These are phyloP conservation scores for Melanaphis sacchari DNA, from an alignment of 1,140 invertebrate genomes.

Conservation along the genomic window DNA sequence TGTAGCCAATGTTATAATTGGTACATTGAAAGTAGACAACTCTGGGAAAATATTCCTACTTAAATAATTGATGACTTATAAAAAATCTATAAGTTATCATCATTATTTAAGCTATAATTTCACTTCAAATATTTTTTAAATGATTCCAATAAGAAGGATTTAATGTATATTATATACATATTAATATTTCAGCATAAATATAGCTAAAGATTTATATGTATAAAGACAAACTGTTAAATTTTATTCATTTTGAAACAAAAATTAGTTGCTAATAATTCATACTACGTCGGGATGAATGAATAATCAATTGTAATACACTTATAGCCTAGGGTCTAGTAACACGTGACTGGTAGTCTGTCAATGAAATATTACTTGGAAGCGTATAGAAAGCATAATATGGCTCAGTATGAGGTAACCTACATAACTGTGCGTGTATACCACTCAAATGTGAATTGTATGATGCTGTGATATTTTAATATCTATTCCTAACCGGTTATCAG, in stretches of 20 bases:
- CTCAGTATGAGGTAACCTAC: conserved; percentile 41
- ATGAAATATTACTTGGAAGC: conserved; percentile 35
- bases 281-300: background rate
- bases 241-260: background rate
- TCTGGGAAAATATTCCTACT: too few species aligned
- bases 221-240: background rate
- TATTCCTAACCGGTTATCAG: conserved; percentile 44
- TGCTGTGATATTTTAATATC: conserved; percentile 40
- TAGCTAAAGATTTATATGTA: background rate
- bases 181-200: background rate
- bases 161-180: background rate
- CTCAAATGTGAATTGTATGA: conserved; percentile 32
- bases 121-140: background rate
- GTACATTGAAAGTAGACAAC: too few species aligned
- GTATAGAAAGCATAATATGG: conserved; percentile 36
- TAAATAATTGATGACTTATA: too few species aligned
- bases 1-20: too few species aligned
- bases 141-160: background rate
- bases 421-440: conserved; percentile 33
- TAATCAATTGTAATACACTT: conserved; percentile 9
- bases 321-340: background rate
- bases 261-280: background rate
- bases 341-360: conserved; percentile 21
- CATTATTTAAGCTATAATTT: background rate
- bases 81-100: background rate